Base-by-base conservation (phyloP, 2,888 invertebrate genomes). In the Pammene fasciana region DNA sequence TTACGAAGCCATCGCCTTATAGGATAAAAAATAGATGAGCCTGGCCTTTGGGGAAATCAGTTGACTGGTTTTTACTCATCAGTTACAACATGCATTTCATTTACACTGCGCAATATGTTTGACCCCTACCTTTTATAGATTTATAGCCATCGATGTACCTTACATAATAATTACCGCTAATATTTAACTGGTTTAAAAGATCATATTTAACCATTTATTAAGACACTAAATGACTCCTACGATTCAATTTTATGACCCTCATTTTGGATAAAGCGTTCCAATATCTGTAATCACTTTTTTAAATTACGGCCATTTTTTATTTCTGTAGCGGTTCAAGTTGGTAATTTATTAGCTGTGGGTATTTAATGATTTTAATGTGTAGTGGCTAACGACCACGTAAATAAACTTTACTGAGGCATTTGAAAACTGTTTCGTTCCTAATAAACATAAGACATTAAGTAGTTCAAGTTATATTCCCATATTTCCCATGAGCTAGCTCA, bases 81-180 rank as follows among this genome's bases (percentile, higher is more conserved):
- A 72, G 77, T 88, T 86, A 80, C 79, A 75, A 78, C 79, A 82
- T 68, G 41, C 66, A 41, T 43, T 67, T 66, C 61, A 77, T 76
- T 78, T 72, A 78, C 75, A 70, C 73, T 72, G 73, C 75, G 75
- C 72, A 78, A 75, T 73, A 72, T 68, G 77, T 73, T 75, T 86
- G 83, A 85, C 83, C 85, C 85, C 79, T 82, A 75, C 86, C 85
- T 81, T 86, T 80, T 82, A 79, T 68, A 81, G 81, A 80, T 79
- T 82, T 79, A 80, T 78, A 73, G 74, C 78, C 72, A 72, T 72
- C 75, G 77, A 75, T 71, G 71, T 41, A 56, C 67, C 66, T 72
- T 75, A 72, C 68, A 71, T 71, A 75, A 71, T 72, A 67, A 70
- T 68, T 62, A 70, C n/a, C 43, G 26, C 56, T 70, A 70, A 70